Percentiles rank a stretch among this genome's conserved stretches.
These are phyloP conservation scores for Drosophila funebris DNA, from an alignment of 1,140 invertebrate genomes.

Conservation along the genomic window DNA sequence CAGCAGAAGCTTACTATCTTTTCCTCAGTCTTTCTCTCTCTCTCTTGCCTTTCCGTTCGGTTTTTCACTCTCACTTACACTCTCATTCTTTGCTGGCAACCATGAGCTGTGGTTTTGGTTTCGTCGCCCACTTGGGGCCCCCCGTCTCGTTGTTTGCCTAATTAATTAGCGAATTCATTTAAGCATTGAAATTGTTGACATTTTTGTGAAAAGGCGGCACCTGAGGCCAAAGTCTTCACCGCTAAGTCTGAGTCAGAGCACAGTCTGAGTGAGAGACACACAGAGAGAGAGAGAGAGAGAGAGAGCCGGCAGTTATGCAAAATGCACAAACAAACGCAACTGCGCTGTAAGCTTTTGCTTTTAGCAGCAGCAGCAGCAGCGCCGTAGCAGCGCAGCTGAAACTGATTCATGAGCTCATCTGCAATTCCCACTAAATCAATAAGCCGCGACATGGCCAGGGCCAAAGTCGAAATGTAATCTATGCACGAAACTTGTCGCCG, in stretches of 20 bases:
- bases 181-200: slow-evolving; percentile 40
- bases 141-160: slow-evolving; percentile 22
- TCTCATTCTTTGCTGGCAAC: not conserved
- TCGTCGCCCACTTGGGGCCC: not conserved
- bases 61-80: not conserved
- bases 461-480: slow-evolving; percentile 29
- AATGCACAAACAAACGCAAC: not conserved
- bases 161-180: slow-evolving; percentile 55
- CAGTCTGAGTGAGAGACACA: not conserved
- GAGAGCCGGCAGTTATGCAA: too few species aligned
- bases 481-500: slow-evolving; percentile 29
- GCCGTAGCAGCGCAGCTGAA: not conserved
- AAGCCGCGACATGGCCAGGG: too few species aligned
- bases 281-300: not conserved
- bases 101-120: slow-evolving; percentile 15
- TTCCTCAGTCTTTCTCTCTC: not conserved
- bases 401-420: slow-evolving; percentile 38
- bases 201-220: slow-evolving; percentile 20
- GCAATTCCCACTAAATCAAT: slow-evolving; percentile 27
- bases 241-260: not conserved
- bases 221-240: not conserved
- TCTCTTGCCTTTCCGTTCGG: too few species aligned
- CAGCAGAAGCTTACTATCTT: not conserved
- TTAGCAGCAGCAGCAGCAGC: slow-evolving; percentile 6
- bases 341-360: slow-evolving; percentile 1